A percentile compares a stretch with the other conserved stretches of the same genome.
Evolutionary conservation across 1,140 invertebrate species (phyloP).

Genomic region (Chironomus striatipennis): DNA sequence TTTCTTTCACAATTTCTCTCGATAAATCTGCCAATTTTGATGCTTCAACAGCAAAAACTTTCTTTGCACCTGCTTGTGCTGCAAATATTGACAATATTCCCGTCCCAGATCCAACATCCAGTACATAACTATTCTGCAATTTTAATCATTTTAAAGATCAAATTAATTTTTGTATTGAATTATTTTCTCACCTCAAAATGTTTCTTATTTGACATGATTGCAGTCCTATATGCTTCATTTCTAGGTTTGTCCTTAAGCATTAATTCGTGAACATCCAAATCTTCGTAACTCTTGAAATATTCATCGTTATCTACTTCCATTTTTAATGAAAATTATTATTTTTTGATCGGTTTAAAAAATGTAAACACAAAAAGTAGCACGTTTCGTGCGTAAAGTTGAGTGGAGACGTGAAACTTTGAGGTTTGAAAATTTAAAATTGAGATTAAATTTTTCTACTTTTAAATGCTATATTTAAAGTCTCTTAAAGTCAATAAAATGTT

Average conservation of each 20-base stretch:
- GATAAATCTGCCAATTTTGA: conserved; percentile 83
- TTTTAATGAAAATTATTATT: neutral
- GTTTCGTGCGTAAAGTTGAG: no score
- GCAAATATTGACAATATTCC: conserved; percentile 95
- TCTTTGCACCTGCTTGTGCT: conserved; percentile 82
- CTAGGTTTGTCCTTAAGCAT: conserved; percentile 74
- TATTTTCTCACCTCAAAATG: conserved; percentile 42
- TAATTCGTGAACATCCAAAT: conserved; percentile 59
- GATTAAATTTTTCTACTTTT: no score
- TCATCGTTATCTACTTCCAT: conserved; percentile 25
- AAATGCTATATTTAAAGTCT: no score
- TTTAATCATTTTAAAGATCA: neutral
- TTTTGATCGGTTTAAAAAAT: neutral
- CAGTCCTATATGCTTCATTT: conserved; percentile 72
- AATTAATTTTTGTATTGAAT: neutral
- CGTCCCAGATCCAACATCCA: conserved; percentile 96
- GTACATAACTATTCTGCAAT: conserved; percentile 59
- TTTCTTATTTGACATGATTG: conserved; percentile 64
- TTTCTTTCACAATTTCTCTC: conserved; percentile 74
- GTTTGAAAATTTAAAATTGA: no score
- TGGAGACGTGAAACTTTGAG: no score
- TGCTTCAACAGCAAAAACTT: conserved; percentile 89
- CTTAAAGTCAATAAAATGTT: no score
- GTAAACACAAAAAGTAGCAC: no score
- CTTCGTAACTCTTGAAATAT: conserved; percentile 35